Evolutionary conservation across 53 echinoderm and acorn worm species (phyloP).

Genomic region (Luidia sarsii): DNA sequence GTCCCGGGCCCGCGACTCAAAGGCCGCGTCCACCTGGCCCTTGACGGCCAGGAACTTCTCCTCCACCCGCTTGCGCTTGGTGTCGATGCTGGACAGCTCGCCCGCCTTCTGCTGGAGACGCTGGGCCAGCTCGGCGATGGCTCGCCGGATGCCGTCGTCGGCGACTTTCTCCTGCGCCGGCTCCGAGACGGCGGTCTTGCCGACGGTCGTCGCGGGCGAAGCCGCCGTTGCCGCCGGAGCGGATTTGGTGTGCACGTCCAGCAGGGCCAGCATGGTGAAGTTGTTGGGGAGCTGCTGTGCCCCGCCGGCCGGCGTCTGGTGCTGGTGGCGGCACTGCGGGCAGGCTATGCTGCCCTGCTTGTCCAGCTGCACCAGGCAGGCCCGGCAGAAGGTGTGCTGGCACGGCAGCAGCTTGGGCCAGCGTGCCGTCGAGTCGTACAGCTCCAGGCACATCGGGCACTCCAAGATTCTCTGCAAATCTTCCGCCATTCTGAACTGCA

Average conservation of each 20-base stretch:
- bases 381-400: constrained; percentile 86
- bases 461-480: constrained; percentile 87
- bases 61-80: constrained; percentile 70
- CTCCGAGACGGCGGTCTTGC: constrained; percentile 56
- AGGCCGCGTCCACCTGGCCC: constrained; percentile 72
- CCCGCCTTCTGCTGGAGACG: constrained; percentile 81
- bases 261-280: constrained; percentile 91
- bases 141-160: constrained; percentile 70
- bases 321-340: constrained; percentile 85
- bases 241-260: constrained; percentile 80
- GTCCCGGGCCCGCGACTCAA: constrained; percentile 75
- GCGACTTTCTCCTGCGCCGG: constrained; percentile 31
- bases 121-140: constrained; percentile 69
- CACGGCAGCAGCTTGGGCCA: constrained; percentile 88
- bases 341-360: constrained; percentile 76
- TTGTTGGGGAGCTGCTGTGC: constrained; percentile 79
- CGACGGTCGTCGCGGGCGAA: constrained; percentile 7
- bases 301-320: constrained; percentile 68
- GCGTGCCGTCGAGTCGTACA: constrained; percentile 58
- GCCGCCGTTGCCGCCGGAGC: constrained; percentile 50
- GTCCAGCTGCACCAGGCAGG: constrained; percentile 77
- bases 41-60: constrained; percentile 76
- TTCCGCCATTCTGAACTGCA: constrained; percentile 76
- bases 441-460: constrained; percentile 94
- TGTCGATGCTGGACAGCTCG: constrained; percentile 73